Evolutionary conservation across 2,113 vertebrate genomes (phyloP), one percentile per base, ranked within the genome.

Genomic region (Panthera tigris): DNA sequence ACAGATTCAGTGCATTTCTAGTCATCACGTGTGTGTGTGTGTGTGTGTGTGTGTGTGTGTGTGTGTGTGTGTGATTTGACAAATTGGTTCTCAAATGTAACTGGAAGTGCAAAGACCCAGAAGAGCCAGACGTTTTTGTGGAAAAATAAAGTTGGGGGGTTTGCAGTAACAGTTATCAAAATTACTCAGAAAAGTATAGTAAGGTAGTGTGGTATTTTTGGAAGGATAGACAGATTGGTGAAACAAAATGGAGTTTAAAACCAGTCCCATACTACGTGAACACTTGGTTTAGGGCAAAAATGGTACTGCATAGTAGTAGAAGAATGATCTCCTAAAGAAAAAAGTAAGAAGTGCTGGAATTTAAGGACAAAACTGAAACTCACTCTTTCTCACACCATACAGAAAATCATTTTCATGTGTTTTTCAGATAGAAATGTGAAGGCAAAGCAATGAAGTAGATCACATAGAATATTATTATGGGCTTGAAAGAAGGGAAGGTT

Each of bases 291-390:
- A 79, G 39, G 33, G 79, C 39, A 78, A n/a, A 29, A 52, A 27
- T 36, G n/a, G 36, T 50, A 41, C 61, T 79, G 15, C 23, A 10
- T 6, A 61, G 27, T 14, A 21, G 29, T n/a, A 50, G 39, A 86
- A 55, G 29, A 41, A 84, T 71, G 41, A 73, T 80, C 39, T 83
- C 74, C 36, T 76, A 50, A 57, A 79, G 45, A 50, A 50, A 33
- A 65, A 68, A 74, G n/a, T n/a, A n/a, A n/a, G 55, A 41, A 19
- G 33, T 61, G 12, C 69, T 92, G 16, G 21, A 45, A 55, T 82
- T 89, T 88, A 84, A 89, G 18, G 41, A 65, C 45, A 85, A 85
- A 79, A 95, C 52, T 84, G 50, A 84, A 93, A 73, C 48, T 86
- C 86, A 50, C 57, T 92, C n/a, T 83, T 13, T 7, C 57, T 89